These are phyloP conservation scores for Limnodromus scolopaceus DNA, from an alignment of 2,797 vertebrate species.

Conservation along the genomic window DNA sequence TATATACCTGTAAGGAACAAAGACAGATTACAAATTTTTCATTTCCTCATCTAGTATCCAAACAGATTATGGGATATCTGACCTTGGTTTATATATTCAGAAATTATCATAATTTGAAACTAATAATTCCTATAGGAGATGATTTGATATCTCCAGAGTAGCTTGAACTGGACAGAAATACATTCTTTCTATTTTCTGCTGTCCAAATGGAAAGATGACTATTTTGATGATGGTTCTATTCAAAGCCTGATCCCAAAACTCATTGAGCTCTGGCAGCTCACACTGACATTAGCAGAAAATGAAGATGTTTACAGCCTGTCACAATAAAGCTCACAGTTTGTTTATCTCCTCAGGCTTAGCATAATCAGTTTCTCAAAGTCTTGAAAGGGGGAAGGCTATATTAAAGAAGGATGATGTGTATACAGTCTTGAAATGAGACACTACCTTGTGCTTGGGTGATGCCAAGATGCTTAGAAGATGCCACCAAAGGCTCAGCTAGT, in stretches of 20 bases:
- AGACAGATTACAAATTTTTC: neutral
- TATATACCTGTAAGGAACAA: neutral
- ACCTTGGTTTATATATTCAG: neutral
- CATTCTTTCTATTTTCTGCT: neutral
- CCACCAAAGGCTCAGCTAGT: neutral
- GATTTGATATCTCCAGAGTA: neutral
- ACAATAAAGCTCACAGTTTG: neutral
- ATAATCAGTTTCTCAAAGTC: neutral
- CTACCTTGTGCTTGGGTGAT: neutral
- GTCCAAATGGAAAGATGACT: neutral
- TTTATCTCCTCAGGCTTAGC: neutral
- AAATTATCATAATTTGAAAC: neutral
- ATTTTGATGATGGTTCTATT: neutral
- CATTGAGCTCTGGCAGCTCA: neutral
- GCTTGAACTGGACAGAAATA: neutral
- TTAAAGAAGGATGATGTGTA: neutral
- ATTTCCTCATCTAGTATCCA: neutral
- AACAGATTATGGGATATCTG: neutral
- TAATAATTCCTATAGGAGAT: neutral
- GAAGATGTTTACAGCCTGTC: neutral
- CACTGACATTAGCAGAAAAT: neutral
- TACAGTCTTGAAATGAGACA: neutral
- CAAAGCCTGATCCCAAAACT: neutral
- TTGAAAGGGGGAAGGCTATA: neutral
- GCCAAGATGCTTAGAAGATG: no score